Conservation (phyloP, 92 coral and sea anemone genomes). For the Phenganax stokvisi region DNA sequence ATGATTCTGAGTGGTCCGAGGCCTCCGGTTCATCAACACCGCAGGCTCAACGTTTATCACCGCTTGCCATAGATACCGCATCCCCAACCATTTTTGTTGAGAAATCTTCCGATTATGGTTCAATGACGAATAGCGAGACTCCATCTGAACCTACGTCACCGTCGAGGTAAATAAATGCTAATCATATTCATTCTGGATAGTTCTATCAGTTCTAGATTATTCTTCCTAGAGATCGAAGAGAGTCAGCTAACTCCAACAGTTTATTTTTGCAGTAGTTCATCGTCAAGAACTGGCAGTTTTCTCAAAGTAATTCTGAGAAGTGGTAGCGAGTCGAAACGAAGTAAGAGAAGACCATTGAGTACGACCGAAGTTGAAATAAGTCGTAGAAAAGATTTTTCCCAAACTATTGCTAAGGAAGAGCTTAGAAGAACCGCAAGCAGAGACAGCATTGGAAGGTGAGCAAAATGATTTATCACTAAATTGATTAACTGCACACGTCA, state of each 20-base stretch:
- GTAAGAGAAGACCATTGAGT: slow-evolving; percentile 26
- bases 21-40: slow-evolving; percentile 29
- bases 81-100: neutral
- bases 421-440: slow-evolving; percentile 28
- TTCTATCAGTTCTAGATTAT: neutral
- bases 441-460: slow-evolving; percentile 36
- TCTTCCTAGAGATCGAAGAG: neutral
- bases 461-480: too few relatives aligned
- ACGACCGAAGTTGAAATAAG: slow-evolving; percentile 32
- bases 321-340: slow-evolving; percentile 25
- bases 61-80: neutral
- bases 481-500: neutral
- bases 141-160: slow-evolving; percentile 33
- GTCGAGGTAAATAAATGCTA: neutral
- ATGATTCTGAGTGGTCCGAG: slow-evolving; percentile 31
- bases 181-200: neutral
- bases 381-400: slow-evolving; percentile 21
- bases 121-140: slow-evolving; percentile 29
- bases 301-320: slow-evolving; percentile 39
- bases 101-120: slow-evolving; percentile 29
- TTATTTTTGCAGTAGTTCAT: slow-evolving; percentile 6
- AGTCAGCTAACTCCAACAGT: neutral
- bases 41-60: slow-evolving; percentile 11
- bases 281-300: slow-evolving; percentile 10
- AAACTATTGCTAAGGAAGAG: slow-evolving; percentile 2